Conservation (phyloP, 2,888 invertebrate genomes). For the Spilosoma lubricipeda region DNA sequence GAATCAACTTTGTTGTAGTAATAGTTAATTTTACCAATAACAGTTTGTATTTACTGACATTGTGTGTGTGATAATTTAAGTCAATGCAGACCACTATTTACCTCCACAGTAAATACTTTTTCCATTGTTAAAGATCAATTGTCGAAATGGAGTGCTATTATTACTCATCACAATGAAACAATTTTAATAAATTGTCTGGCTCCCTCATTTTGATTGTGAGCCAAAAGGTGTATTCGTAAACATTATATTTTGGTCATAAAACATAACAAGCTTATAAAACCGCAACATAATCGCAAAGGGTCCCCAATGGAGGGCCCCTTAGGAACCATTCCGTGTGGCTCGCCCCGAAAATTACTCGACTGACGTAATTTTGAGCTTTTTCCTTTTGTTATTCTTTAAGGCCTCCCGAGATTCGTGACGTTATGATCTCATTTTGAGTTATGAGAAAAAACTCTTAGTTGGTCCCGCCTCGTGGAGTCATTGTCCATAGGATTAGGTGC, state of each 20-base stretch:
- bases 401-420: conserved; percentile 81
- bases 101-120: background rate
- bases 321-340: conserved; percentile 77
- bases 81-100: background rate
- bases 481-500: conserved; percentile 80
- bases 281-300: conserved; percentile 81
- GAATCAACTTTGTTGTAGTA: background rate
- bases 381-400: conserved; percentile 84
- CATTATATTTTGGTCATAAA: conserved; percentile 78
- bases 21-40: background rate
- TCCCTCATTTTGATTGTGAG: conserved; percentile 56
- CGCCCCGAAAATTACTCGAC: conserved; percentile 84
- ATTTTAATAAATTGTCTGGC: conserved; percentile 59
- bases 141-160: conserved; percentile 38
- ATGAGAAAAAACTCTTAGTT: conserved; percentile 83
- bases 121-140: conserved; percentile 42
- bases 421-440: conserved; percentile 86
- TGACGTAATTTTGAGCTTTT: conserved; percentile 82
- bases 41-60: background rate
- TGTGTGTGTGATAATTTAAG: background rate
- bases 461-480: conserved; percentile 75
- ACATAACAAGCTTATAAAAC: conserved; percentile 85
- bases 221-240: conserved; percentile 72
- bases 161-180: conserved; percentile 52
- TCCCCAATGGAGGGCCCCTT: conserved; percentile 72